A percentile compares a stretch with the other conserved stretches of the same genome.
Evolutionary conservation across 2,113 vertebrate species (phyloP).

Genomic region (Grus americana): DNA sequence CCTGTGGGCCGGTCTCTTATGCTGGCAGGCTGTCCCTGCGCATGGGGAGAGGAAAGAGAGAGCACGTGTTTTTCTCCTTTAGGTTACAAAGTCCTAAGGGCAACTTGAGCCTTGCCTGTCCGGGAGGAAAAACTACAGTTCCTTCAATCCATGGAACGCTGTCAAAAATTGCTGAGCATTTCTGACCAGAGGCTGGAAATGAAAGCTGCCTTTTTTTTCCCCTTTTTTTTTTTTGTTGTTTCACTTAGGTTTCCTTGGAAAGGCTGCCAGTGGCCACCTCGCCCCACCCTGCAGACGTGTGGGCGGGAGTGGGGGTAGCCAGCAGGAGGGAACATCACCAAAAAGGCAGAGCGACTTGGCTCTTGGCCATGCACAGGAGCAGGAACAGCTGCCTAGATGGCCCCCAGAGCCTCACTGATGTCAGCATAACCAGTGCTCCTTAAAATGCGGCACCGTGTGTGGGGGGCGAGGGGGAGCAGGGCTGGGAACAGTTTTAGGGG

Average conservation of each 20-base stretch:
- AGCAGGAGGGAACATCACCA: slow-evolving; percentile 53
- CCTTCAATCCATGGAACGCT: not conserved
- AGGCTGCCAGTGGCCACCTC: slow-evolving; percentile 45
- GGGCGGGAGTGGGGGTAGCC: slow-evolving; percentile 18
- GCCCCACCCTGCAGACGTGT: slow-evolving; percentile 46
- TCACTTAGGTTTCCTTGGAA: not conserved
- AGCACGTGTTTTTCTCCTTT: not conserved
- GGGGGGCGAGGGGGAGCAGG: not conserved
- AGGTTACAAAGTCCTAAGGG: slow-evolving; percentile 34
- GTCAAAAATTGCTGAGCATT: not conserved
- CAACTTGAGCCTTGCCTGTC: not conserved
- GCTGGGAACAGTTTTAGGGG: not conserved
- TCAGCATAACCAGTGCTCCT: slow-evolving; percentile 38
- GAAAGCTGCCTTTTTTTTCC: not conserved
- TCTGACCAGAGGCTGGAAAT: not conserved
- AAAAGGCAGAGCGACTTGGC: slow-evolving; percentile 53
- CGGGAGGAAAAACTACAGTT: not conserved
- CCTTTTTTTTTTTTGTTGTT: no score
- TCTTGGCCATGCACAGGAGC: slow-evolving; percentile 53
- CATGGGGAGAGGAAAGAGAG: not conserved
- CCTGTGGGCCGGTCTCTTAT: not conserved
- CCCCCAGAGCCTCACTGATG: slow-evolving; percentile 61
- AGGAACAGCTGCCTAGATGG: slow-evolving; percentile 58
- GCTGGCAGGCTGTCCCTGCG: not conserved
- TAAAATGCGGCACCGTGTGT: not conserved